Base-by-base conservation (phyloP, 2,888 invertebrate species). In the Drosophila prostipennis region DNA sequence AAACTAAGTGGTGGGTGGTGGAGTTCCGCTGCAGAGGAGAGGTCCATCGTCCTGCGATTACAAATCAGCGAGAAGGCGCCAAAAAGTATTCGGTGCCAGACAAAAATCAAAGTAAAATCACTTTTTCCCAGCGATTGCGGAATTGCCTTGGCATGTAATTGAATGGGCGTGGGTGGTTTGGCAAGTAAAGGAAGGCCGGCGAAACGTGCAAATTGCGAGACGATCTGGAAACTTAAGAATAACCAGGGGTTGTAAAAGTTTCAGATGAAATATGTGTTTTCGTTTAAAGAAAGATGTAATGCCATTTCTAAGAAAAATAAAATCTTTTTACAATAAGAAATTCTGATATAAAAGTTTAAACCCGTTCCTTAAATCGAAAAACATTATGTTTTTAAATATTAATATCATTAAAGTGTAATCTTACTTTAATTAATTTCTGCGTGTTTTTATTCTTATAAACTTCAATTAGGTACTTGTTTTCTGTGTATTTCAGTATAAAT, bases 21-120 rank as follows among this genome's bases (percentile, higher is more conserved):
- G 69, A 34, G 39, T 58, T 57, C 36, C 56, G 29, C 10, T 14
- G 42, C 23, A 7, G 36, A 19, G 3, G 26, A 29, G 29, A 2
- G 6, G 42, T 43, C 56, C 67, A 42, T 74, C 32, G 76, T 34
- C 32, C 48, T 11, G 74, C 77, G 72, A 73, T 64, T 52, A 53
- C 63, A 79, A 84, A 84, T 85, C 82, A 78, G 60, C 61, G 74
- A 60, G 52, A 76, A 78, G 74, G 79, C 85, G 82, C 82, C 86
- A 86, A 83, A 77, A 85, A 78, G 65, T 83, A 83, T 63, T 45
- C 76, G 74, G 57, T 56, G 70, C 57, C 70, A 79, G 80, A 78
- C 61, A 74, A 72, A 78, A 87, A 84, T 81, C 81, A 81, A 79
- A 84, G 73, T 55, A 48, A 67, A 70, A 63, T 63, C 53, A 23